Base-by-base conservation (phyloP, 2,888 invertebrate species). In the Drosophila austrosaltans region DNA sequence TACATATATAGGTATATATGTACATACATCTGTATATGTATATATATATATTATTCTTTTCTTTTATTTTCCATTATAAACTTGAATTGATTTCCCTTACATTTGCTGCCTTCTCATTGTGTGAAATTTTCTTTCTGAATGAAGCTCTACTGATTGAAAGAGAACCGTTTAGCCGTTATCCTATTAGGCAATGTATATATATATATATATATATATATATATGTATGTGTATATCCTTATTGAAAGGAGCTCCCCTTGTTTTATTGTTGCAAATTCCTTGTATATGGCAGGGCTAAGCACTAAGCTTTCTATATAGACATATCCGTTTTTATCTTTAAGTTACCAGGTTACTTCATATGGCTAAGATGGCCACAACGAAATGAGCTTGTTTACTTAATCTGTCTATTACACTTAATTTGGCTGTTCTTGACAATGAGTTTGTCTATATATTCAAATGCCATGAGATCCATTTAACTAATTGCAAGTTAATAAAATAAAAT, bases 11-110 rank as follows among this genome's bases (percentile, higher is more conserved):
- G 2, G 3, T 39, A 39, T 7, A 36, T 36, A 36, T 39, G 2
- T 42, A 42, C 6, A 42, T 44, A 20, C 2, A 20, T 20, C 7
- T 8, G 22, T 48, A 22, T 6, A 22, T 25, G 12, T 12, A 5
- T 48, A 48, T 16, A 25, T 48, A 25, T 48, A 10, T 48, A 48
- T 48, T 22, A 48, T 48, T 48, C 48, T 48, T 48, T 48, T 48
- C 48, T 25, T 22, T 48, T 48, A 25, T 74, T 75, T 78, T 68
- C 71, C 72, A 70, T 76, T 73, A 74, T 48, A 58, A 67, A 76
- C 72, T 66, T 57, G 61, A 75, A 71, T 68, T 71, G 73, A 79
- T 70, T 82, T 79, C 40, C 12, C 10, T 48, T 42, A 42, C 56
- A 28, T 53, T 12, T 6, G 8, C 40, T 32, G 57, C 53, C 59